Base-by-base conservation (phyloP, 2,797 vertebrate species). In the Lateolabrax maculatus region DNA sequence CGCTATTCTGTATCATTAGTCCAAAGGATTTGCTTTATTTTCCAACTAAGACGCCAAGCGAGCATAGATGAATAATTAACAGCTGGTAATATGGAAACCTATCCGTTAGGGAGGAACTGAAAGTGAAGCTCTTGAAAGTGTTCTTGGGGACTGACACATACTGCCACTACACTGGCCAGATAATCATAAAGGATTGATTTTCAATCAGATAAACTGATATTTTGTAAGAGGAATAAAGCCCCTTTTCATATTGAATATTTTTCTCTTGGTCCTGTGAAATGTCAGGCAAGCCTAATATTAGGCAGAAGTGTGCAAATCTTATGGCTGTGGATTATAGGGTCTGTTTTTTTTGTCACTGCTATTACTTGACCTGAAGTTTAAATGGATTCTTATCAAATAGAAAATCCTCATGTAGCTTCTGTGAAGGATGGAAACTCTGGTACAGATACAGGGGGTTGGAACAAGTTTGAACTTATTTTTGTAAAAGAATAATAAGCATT, bases 1-100 rank as follows among this genome's bases (percentile, higher is more conserved):
- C 46, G 82, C 86, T 89, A 87, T 91, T 91, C 90, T 90, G 81
- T 92, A 75, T 85, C 81, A 62, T 76, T 46, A 62, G 72, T 79
- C 77, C 72, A 89, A 87, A 86, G 85, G 86, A 91, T 93, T 92
- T 94, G 82, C 86, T 91, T 92, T 87, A 86, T 90, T 89, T 92
- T 93, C 89, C 89, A 79, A 81, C 74, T 49, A 76, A 90, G 77
- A 62, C 10, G 76, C 87, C 89, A 91, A 77, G 90, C 60, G 71
- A 88, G 79, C 86, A 73, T 52, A 64, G 83, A 92, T 95, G 73
- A 95, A 95, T 95, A 93, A 95, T 95, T 93, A 91, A 95, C 13
- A 1, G 25, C 48, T 39, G 77, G 91, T 93, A 94, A 93, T 95
- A 94, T 94, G 91, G 93, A 95, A 93, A 92, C 93, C 92, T 80